A percentile compares a stretch with the other conserved stretches of the same genome.
phyloP scores from a whole-genome alignment of 2,113 vertebrate species.

The Strigops habroptila region DNA sequence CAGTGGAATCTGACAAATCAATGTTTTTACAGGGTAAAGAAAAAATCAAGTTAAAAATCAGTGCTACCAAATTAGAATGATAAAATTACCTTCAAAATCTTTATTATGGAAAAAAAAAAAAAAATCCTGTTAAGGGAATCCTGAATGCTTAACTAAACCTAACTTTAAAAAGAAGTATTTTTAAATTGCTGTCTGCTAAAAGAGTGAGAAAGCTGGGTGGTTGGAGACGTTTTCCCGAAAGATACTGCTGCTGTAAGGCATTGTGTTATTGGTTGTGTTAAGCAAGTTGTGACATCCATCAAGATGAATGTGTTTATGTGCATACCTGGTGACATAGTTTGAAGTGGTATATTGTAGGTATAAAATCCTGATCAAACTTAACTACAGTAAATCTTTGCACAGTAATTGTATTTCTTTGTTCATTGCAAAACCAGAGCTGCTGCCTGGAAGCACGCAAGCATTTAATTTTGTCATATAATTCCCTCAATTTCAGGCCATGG shows the following conservation, averaged over 20 bases:
- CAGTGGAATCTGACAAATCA: background rate
- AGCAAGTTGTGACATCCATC: background rate
- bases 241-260: background rate
- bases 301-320: background rate
- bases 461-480: conserved; percentile 41
- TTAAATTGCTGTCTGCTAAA: background rate
- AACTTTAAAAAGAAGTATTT: background rate
- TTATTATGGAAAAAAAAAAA: background rate
- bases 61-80: background rate
- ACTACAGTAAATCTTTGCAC: background rate
- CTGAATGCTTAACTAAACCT: background rate
- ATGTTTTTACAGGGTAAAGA: background rate
- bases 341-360: background rate
- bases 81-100: background rate
- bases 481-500: conserved; percentile 23
- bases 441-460: background rate
- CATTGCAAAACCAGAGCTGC: background rate
- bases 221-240: background rate
- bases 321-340: background rate
- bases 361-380: background rate
- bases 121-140: background rate
- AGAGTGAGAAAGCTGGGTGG: background rate
- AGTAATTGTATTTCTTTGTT: background rate
- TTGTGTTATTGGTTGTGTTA: background rate
- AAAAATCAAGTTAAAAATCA: background rate